phyloP scores from a whole-genome alignment of 2,113 vertebrate species.

The Lethenteron reissneri region DNA sequence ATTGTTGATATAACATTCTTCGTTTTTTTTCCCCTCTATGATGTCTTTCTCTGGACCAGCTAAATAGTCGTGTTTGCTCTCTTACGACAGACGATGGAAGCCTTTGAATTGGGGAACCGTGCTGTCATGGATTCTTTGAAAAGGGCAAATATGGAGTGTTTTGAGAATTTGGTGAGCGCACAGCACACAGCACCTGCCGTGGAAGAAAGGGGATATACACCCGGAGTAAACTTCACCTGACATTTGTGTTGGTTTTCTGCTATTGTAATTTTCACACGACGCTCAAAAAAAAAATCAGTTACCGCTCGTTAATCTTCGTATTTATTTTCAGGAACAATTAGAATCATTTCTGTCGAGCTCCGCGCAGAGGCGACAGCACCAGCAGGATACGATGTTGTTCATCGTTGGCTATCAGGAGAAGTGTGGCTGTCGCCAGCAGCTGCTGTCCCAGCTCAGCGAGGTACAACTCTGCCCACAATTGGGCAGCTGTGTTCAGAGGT shows the following conservation, averaged over 20 bases:
- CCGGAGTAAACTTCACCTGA: no score
- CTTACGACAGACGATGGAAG: not conserved
- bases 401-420: constrained; percentile 8
- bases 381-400: constrained; percentile 1
- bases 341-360: not conserved
- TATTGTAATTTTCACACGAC: no score
- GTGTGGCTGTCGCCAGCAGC: not conserved
- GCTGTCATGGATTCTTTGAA: not conserved
- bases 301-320: not conserved
- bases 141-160: constrained; percentile 1
- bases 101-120: not conserved
- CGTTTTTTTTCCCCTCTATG: not conserved
- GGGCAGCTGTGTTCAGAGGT: no score
- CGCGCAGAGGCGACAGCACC: not conserved
- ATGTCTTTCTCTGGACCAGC: not conserved
- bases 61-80: not conserved
- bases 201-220: no score
- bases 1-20: no score
- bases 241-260: no score
- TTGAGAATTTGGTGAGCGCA: constrained; percentile 3
- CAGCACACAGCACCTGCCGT: no score
- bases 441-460: constrained; percentile 7
- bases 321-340: constrained; percentile 5
- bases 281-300: not conserved
- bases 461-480: not conserved